Base-by-base conservation (phyloP, 2,797 vertebrate species). In the Acrocephalus scirpaceus region DNA sequence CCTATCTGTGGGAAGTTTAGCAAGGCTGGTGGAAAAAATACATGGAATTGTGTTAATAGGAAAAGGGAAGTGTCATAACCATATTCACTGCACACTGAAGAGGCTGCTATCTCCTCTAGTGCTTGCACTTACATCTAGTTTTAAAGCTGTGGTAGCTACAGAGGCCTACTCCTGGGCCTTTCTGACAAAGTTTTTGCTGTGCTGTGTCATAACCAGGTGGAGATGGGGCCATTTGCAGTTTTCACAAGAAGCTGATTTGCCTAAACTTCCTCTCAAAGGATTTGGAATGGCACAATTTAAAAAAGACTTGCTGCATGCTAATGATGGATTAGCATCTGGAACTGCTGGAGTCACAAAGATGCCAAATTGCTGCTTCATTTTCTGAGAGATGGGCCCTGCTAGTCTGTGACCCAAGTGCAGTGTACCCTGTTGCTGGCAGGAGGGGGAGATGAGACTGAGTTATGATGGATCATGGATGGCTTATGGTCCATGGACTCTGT, bases 401-500 rank as follows among this genome's bases (percentile, higher is more conserved):
- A 36, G 7, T 50, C 36, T 44, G 51, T 50, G 71, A 10, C 32
- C 21, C 17, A 18, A 12, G 21, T 17, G 44, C 61, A 34, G 30
- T 13, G 50, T 23, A 1, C 9, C 7, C 60, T 50, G 36, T 1
- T 42, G 51, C 51, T 65, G 44, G 36, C 36, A 84, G 18, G 36
- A 23, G 51, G 17, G 44, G 36, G 26, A 58, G 53, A 18, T 15
- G 51, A 11, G 25, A 21, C 30, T 21, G 60, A 57, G 51, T 8
- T 74, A 4, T 11, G 44, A 4, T 30, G 42, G 21, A 3, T 14
- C 51, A 42, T 17, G 36, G 30, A 4, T 30, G 44, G 17, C 25
- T 50, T 50, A 10, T 48, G 50, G 19, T 30, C 51, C 30, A 42
- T 2, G 3, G 51, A 11, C 20, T 42, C 29, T 0, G 0, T 30